A percentile compares a stretch with the other conserved stretches of the same genome.
These are phyloP conservation scores for Cephus pygmeus DNA, from an alignment of 2,888 invertebrate genomes.

Conservation along the genomic window DNA sequence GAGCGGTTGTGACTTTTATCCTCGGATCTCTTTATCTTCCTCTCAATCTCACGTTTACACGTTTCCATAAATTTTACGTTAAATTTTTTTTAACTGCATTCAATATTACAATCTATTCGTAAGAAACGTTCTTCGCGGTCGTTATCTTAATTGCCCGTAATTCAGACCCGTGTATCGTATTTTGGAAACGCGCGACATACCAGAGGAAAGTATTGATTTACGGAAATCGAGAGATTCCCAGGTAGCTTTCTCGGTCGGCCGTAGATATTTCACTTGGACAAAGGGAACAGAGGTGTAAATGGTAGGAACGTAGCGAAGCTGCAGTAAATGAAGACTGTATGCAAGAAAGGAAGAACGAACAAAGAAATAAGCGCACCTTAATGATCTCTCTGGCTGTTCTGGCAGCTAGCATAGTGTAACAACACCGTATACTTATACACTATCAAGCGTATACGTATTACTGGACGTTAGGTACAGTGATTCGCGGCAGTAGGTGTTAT, in stretches of 20 bases:
- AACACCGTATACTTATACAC: background rate
- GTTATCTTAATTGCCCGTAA: background rate
- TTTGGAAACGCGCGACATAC: background rate
- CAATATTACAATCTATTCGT: too few species aligned
- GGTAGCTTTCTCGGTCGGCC: background rate
- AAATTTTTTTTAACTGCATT: too few species aligned
- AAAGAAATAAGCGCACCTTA: background rate
- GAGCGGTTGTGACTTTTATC: slow-evolving; percentile 22
- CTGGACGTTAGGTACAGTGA: background rate
- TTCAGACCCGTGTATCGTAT: background rate
- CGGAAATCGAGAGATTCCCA: background rate
- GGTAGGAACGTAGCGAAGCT: background rate
- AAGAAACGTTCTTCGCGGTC: background rate
- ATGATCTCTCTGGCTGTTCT: background rate
- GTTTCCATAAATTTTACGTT: too few species aligned
- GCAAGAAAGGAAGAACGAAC: background rate
- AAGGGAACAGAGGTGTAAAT: background rate
- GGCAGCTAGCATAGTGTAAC: background rate
- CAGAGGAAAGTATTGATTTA: background rate
- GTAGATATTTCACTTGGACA: background rate
- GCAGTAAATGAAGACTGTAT: background rate
- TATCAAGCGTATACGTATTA: background rate
- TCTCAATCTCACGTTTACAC: too few species aligned
- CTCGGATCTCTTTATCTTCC: too few species aligned
- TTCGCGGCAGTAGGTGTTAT: background rate